phyloP scores from a whole-genome alignment of 2,113 vertebrate species.

The Thalassarche chlororhynchos region DNA sequence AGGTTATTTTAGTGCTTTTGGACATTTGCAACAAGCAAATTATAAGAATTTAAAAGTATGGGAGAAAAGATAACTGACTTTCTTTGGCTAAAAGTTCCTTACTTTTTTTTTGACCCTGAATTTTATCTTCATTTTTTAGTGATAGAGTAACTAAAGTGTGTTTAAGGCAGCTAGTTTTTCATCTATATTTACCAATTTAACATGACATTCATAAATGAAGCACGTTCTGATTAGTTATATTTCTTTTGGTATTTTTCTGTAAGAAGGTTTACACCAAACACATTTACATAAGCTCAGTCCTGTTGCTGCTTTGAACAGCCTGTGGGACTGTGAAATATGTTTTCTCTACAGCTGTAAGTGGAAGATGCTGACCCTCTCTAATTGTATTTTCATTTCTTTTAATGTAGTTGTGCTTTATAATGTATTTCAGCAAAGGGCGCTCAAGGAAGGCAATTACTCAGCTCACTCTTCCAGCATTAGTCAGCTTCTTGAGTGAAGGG shows the following conservation, averaged over 20 bases:
- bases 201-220: not conserved
- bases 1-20: not conserved
- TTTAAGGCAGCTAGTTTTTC: not conserved
- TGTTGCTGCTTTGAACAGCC: not conserved
- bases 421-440: constrained; percentile 5
- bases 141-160: not conserved
- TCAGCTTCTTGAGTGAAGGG: not conserved
- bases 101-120: not conserved
- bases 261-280: not conserved
- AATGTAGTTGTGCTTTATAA: not conserved
- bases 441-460: constrained; percentile 1
- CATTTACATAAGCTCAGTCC: not conserved
- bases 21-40: not conserved
- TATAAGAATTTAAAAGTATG: not conserved
- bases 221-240: too few species aligned
- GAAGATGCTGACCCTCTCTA: not conserved
- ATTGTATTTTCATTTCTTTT: not conserved
- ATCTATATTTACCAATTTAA: not conserved
- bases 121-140: not conserved
- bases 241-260: not conserved
- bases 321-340: not conserved
- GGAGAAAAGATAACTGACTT: not conserved
- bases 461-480: not conserved
- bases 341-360: not conserved
- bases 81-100: not conserved